phyloP scores from a whole-genome alignment of 2,113 vertebrate genomes.

The Myodes glareolus region DNA sequence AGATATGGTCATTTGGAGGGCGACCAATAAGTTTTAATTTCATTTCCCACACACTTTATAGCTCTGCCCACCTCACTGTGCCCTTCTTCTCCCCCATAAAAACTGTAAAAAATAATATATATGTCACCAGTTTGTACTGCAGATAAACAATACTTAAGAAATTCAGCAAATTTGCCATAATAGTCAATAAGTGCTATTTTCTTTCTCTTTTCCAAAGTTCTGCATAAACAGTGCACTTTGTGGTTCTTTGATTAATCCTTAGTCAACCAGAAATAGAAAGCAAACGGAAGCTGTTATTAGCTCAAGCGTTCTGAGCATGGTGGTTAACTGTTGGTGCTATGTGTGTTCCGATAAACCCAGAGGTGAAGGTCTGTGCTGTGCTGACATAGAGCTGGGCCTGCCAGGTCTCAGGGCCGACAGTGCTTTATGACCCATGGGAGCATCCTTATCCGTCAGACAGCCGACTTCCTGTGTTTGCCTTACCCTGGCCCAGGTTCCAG shows the following conservation, averaged over 20 bases:
- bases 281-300: constrained; percentile 43
- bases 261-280: constrained; percentile 47
- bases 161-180: background rate
- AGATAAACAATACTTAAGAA: constrained; percentile 30
- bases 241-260: constrained; percentile 51
- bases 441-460: constrained; percentile 18
- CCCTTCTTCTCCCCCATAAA: constrained; percentile 19
- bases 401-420: background rate
- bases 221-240: background rate
- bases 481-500: constrained; percentile 56
- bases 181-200: background rate
- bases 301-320: background rate
- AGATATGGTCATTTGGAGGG: background rate
- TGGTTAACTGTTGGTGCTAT: constrained; percentile 17
- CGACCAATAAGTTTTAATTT: background rate
- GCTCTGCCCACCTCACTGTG: background rate
- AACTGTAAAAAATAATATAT: background rate
- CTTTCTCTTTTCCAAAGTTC: constrained; percentile 16
- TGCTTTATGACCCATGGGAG: constrained; percentile 5
- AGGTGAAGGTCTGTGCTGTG: constrained; percentile 3
- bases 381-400: background rate
- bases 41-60: background rate
- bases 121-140: background rate
- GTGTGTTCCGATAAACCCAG: constrained; percentile 23
- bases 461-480: constrained; percentile 11